These are phyloP conservation scores for Rhizomys pruinosus DNA, from an alignment of 2,113 vertebrate species.

Conservation along the genomic window DNA sequence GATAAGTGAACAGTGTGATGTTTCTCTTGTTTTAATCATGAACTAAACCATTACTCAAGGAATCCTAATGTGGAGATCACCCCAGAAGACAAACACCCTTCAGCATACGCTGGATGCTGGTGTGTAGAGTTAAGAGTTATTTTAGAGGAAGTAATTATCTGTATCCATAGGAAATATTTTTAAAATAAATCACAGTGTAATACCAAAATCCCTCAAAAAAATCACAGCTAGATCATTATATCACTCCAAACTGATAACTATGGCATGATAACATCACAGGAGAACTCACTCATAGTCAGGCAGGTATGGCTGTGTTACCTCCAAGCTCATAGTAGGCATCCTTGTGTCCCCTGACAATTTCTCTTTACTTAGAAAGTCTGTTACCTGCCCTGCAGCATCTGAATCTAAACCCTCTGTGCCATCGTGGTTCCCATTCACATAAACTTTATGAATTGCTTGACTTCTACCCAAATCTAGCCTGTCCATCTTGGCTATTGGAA, in stretches of 20 bases:
- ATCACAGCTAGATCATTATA: neutral
- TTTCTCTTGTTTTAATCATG: neutral
- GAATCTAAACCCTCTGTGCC: neutral
- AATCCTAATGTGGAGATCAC: neutral
- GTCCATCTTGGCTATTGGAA: neutral
- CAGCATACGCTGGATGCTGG: neutral
- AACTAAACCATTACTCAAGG: neutral
- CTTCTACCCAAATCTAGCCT: neutral
- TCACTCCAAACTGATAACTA: neutral
- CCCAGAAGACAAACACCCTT: neutral
- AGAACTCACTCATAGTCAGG: too few relatives aligned
- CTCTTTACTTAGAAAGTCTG: neutral
- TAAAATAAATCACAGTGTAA: neutral
- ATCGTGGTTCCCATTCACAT: neutral
- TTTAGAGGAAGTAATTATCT: neutral
- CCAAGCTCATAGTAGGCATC: neutral
- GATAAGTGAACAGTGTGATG: neutral
- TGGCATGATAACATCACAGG: neutral
- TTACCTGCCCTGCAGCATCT: neutral
- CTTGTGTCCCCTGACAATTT: neutral
- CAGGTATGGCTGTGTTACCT: neutral
- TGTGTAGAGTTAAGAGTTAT: neutral
- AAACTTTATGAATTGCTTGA: neutral
- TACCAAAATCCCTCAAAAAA: slow-evolving; percentile 10
- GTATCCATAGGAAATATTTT: neutral